Evolutionary conservation across 1,140 invertebrate species (phyloP), one percentile per base, ranked within the genome.

Genomic region (Drosophila biarmipes): DNA sequence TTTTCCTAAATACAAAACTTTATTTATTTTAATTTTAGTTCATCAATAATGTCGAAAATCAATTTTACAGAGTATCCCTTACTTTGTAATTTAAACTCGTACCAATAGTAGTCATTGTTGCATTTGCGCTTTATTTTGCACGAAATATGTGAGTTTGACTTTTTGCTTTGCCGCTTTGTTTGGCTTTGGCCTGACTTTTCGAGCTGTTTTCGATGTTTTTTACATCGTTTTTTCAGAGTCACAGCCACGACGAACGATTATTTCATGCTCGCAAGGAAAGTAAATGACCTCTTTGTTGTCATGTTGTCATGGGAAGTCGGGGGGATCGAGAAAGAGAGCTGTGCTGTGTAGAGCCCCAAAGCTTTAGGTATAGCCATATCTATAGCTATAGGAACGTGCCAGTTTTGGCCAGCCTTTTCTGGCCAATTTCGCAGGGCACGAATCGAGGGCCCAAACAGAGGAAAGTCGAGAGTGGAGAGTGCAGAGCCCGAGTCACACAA

Each of bases 261-360:
- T 87, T 86, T 86, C 85, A 86, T 86, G 82, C 82, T 87, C 56
- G 78, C 84, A 87, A 87, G 71, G 82, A 87, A 87, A 87, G 82
- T 87, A 87, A 87, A 89, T 87, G 82, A 87, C 82, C 82, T 82
- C 82, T 87, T 89, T 87, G 79, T 77, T 84, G 84, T 69, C 63
- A 78, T 71, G 74, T 77, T 78, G 74, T 69, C 73, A 77, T 71
- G 67, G 67, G 64, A 46, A 71, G 42, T 46, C 45, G 29, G 38
- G 49, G 56, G 61, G 40, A 59, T 71, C 46, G 58, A 42, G 55
- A 34, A 52, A 37, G 35, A 40, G 31, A 42, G 56, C 21, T 34
- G 42, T 58, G 56, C 21, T 34, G 42, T 58, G 21, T 40, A 38
- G 24, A 38, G 24, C 45, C 29, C 24, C 4, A 17, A 7, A 37